These are phyloP conservation scores for Nibea albiflora DNA, from an alignment of 2,113 vertebrate genomes.

Conservation along the genomic window DNA sequence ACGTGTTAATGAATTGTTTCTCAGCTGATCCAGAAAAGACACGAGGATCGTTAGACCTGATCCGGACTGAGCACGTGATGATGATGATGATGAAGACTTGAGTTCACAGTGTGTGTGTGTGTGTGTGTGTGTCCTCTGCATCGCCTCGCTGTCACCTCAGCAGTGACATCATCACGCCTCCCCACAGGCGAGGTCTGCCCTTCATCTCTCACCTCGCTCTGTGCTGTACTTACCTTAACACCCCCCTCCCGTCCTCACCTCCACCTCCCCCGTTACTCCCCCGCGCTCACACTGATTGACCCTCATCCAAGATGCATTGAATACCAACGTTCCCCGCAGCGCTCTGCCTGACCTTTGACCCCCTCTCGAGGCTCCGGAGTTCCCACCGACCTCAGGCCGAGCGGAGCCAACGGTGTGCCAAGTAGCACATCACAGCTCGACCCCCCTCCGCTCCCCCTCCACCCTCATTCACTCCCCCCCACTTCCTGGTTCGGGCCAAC, in stretches of 20 bases:
- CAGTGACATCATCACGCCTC: conserved; percentile 44
- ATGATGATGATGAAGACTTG: background rate
- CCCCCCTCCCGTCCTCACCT: background rate
- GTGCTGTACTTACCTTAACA: background rate
- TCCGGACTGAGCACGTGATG: background rate
- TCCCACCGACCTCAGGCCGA: conserved; percentile 45
- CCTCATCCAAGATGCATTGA: conserved; percentile 52
- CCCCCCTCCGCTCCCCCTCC: conserved; percentile 4
- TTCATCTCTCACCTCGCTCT: conserved; percentile 39
- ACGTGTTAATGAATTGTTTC: background rate
- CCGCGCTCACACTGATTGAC: conserved; percentile 9
- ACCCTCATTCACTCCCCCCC: conserved; percentile 17
- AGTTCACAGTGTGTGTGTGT: background rate
- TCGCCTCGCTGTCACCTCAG: conserved; percentile 29
- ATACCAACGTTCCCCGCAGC: conserved; percentile 51
- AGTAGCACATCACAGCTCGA: conserved; percentile 40
- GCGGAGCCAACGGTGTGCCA: conserved; percentile 50
- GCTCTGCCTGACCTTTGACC: conserved; percentile 49
- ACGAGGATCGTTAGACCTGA: background rate
- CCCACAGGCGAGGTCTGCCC: conserved; percentile 17
- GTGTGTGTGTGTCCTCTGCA: background rate
- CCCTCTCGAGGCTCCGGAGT: conserved; percentile 47
- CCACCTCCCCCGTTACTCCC: background rate
- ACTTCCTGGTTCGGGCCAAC: conserved; percentile 69
- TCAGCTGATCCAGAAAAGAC: background rate